Base-by-base conservation (phyloP, 2,888 invertebrate species). In the Coleophora flavipennella region DNA sequence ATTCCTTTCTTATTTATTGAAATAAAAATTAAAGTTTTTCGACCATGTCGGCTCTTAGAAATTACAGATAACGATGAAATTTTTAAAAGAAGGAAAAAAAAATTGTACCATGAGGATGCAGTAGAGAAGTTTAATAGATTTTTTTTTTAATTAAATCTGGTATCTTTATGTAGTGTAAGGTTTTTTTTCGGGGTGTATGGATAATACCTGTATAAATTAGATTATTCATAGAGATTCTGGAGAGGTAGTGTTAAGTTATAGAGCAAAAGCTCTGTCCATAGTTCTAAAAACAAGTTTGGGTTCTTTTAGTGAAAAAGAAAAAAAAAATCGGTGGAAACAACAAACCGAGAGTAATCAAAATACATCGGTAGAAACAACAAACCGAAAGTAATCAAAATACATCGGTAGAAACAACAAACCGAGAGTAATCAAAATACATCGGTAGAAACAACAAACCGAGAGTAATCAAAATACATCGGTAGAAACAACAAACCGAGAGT, bases 141-240 rank as follows among this genome's bases (percentile, higher is more conserved):
- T 63, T 61, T 62, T 67, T 63, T 50, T 58, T 10, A 29, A 9
- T 29, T 9, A 20, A 20, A 20, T 67, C 50, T 59, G 60, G 62
- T 72, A 73, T 62, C 67, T 63, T 67, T 53, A 53, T 59, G 57
- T 77, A 77, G 71, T 33, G 58, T 66, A 65, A 57, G 50, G 53
- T 59, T 61, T 64, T 64, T 67, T 71, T 60, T 65, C 60, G 62
- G 75, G 81, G 80, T 81, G 79, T 80, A 79, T 74, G 81, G 79
- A 38, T n/a, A 64, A 79, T 71, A 69, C 64, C 55, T 81, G 80
- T 81, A 81, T 75, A 81, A 83, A 80, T 71, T 81, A 78, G 77
- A 62, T 59, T 72, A 67, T 70, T 71, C 67, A 66, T 74, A 71
- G 77, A 73, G 67, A 73, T 39, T 69, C 62, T 62, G 64, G 64